These are phyloP conservation scores for Polypedilum vanderplanki DNA, from an alignment of 1,140 invertebrate genomes.

Conservation along the genomic window DNA sequence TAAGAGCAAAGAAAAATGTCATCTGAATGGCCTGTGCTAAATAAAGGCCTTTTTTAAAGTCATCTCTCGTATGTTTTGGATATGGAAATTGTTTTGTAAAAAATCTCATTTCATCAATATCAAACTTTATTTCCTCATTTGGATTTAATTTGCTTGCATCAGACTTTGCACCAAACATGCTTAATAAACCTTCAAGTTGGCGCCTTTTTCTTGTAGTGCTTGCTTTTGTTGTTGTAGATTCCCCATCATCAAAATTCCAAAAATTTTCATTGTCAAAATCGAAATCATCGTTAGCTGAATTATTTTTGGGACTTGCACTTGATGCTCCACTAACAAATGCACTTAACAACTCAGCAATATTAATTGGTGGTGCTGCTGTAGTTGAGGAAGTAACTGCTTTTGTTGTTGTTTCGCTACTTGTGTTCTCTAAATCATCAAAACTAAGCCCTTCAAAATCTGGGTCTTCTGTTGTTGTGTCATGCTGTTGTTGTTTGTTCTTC, in stretches of 20 bases:
- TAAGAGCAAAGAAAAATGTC: slow-evolving; percentile 55
- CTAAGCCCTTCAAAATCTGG: background rate
- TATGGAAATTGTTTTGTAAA: slow-evolving; percentile 61
- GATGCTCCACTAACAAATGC: background rate
- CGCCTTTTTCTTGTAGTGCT: background rate
- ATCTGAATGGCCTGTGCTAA: slow-evolving; percentile 56
- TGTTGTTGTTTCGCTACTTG: background rate
- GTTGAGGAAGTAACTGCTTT: background rate
- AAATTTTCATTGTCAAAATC: background rate
- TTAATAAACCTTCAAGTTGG: slow-evolving; percentile 9
- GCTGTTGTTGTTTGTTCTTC: slow-evolving; percentile 31
- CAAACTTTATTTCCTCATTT: slow-evolving; percentile 33
- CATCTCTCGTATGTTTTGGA: slow-evolving; percentile 55
- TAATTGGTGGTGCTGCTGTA: background rate
- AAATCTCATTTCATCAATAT: slow-evolving; percentile 47
- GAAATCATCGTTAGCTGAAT: background rate
- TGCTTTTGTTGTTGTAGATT: background rate
- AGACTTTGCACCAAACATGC: background rate
- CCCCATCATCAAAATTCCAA: background rate
- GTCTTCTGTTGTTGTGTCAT: background rate
- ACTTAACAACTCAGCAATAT: background rate
- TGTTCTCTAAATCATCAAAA: slow-evolving; percentile 23
- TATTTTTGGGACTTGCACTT: background rate
- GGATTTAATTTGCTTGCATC: background rate
- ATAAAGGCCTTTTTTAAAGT: slow-evolving; percentile 56